phyloP scores from a whole-genome alignment of 1,140 invertebrate genomes.

The Macrobrachium nipponense region DNA sequence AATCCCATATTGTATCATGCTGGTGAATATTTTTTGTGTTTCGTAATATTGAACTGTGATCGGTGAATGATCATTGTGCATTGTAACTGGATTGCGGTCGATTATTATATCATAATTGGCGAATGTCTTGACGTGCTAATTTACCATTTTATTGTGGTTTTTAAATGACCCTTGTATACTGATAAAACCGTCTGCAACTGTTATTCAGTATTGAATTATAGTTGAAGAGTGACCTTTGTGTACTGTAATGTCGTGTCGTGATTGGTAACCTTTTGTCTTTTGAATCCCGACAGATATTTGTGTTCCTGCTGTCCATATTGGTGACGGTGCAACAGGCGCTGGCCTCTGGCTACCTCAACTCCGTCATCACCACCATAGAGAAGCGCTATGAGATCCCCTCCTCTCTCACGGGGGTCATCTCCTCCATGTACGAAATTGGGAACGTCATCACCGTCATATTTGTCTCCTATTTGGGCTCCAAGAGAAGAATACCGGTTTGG shows the following conservation, averaged over 20 bases:
- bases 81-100: no score
- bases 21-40: no score
- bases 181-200: no score
- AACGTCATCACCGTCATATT: conserved; percentile 96
- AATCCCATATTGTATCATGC: no score
- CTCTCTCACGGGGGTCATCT: conserved; percentile 90
- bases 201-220: neutral
- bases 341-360: conserved; percentile 91
- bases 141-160: no score
- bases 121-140: no score
- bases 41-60: no score
- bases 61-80: no score
- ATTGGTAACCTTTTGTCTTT: conserved; percentile 63
- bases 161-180: no score
- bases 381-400: conserved; percentile 96
- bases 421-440: conserved; percentile 94
- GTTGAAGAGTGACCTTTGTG: neutral
- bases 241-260: conserved; percentile 64
- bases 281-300: conserved; percentile 82
- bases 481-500: conserved; percentile 93
- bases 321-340: conserved; percentile 91
- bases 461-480: conserved; percentile 92
- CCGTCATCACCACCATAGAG: conserved; percentile 96
- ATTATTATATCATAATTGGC: no score
- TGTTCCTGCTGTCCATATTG: conserved; percentile 89